These are phyloP conservation scores for Dromaius novaehollandiae DNA, from an alignment of 2,113 vertebrate species.

Conservation along the genomic window DNA sequence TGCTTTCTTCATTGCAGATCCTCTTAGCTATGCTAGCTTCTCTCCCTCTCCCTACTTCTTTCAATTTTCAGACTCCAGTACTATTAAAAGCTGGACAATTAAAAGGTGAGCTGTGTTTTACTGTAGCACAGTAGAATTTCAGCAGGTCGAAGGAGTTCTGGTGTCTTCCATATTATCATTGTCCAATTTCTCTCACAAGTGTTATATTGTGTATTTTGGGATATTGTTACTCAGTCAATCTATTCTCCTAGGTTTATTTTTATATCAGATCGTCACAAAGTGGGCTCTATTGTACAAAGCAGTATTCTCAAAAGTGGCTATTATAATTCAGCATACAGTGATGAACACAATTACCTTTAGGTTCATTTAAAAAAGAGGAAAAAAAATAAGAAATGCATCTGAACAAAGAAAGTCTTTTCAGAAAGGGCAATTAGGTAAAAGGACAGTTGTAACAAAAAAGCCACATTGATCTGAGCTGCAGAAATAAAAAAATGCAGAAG, in stretches of 20 bases:
- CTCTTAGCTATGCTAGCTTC: neutral
- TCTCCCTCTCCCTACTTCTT: neutral
- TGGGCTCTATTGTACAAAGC: conserved; percentile 5
- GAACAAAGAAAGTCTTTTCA: conserved; percentile 28
- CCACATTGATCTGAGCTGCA: neutral
- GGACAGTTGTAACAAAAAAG: neutral
- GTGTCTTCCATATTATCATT: neutral
- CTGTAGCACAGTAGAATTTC: neutral
- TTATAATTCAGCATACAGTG: conserved; percentile 16
- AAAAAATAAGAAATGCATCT: neutral
- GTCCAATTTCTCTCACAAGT: neutral
- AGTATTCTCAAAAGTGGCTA: conserved; percentile 12
- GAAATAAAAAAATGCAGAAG: conserved; percentile 8
- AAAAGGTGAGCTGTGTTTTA: neutral
- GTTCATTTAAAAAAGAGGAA: neutral
- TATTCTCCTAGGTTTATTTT: conserved; percentile 55
- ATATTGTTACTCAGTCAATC: neutral
- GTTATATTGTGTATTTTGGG: neutral
- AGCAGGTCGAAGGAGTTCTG: neutral
- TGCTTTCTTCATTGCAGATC: neutral
- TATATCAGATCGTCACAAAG: conserved; percentile 32
- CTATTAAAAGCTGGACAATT: neutral
- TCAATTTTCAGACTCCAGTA: neutral
- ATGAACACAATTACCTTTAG: conserved; percentile 35
- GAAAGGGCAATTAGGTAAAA: conserved; percentile 1